Evolutionary conservation across 2,888 invertebrate genomes (phyloP).

Genomic region (Nebria brevicollis): DNA sequence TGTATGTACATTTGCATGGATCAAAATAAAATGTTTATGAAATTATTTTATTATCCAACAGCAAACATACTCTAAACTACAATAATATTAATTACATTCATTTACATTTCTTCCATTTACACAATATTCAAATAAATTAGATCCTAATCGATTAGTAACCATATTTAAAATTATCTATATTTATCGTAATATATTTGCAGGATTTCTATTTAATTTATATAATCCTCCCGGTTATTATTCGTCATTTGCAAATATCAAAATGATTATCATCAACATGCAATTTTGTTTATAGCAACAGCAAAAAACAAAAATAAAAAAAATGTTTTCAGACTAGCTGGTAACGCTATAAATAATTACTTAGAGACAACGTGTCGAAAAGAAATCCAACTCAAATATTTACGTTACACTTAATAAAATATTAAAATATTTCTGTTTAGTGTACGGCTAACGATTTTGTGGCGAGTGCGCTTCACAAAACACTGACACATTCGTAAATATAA

Average conservation of each 20-base stretch:
- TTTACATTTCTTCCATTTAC: not conserved
- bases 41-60: not conserved
- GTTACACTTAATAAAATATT: slow-evolving; percentile 44
- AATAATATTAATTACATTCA: not conserved
- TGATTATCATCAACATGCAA: no score
- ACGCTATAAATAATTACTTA: slow-evolving; percentile 35
- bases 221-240: no score
- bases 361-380: slow-evolving; percentile 32
- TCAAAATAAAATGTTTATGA: slow-evolving; percentile 35
- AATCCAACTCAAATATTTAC: slow-evolving; percentile 43
- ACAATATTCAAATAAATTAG: not conserved
- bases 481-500: slow-evolving; percentile 38
- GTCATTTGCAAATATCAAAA: no score
- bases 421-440: slow-evolving; percentile 22
- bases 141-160: not conserved
- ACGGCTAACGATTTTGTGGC: slow-evolving; percentile 44
- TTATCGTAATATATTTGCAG: no score
- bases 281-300: not conserved
- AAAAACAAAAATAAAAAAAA: no score
- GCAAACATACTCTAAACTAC: not conserved
- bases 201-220: no score
- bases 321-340: not conserved
- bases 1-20: slow-evolving; percentile 22
- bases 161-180: no score
- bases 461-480: slow-evolving; percentile 35